A percentile compares a stretch with the other conserved stretches of the same genome.
phyloP scores from a whole-genome alignment of 1,140 invertebrate genomes.

The Atta texana region DNA sequence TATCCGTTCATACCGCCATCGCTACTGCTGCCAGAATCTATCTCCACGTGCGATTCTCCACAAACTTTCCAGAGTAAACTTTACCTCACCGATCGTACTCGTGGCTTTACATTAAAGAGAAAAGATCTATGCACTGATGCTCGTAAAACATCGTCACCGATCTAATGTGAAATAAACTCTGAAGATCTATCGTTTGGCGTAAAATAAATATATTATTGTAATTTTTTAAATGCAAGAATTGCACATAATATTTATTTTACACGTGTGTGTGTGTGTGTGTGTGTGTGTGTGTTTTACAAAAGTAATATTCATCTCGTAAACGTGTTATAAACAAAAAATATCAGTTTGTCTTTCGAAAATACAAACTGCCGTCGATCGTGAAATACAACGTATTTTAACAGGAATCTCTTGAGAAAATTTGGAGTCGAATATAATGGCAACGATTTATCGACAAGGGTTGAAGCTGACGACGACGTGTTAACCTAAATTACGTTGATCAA shows the following conservation, averaged over 20 bases:
- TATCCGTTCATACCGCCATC: slow-evolving; percentile 9
- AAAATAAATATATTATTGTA: background rate
- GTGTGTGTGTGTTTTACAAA: background rate
- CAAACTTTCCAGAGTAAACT: slow-evolving; percentile 62
- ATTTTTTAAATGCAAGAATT: background rate
- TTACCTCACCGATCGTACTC: slow-evolving; percentile 8
- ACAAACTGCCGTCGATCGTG: background rate
- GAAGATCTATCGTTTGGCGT: background rate
- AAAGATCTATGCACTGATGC: background rate
- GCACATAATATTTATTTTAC: background rate
- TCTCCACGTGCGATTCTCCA: slow-evolving; percentile 41
- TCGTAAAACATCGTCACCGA: background rate
- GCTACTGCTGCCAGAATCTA: slow-evolving; percentile 54
- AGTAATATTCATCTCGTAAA: background rate
- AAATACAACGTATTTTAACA: background rate
- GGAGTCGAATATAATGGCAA: slow-evolving; percentile 20
- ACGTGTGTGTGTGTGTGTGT: background rate
- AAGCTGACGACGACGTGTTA: slow-evolving; percentile 51
- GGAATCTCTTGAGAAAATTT: slow-evolving; percentile 44
- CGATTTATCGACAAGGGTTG: slow-evolving; percentile 60
- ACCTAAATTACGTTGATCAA: slow-evolving; percentile 58
- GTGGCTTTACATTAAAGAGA: background rate
- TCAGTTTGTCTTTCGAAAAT: background rate
- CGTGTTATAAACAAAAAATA: background rate
- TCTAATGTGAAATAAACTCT: background rate